Evolutionary conservation across 1,140 invertebrate genomes (phyloP).

Genomic region (Homarus americanus): DNA sequence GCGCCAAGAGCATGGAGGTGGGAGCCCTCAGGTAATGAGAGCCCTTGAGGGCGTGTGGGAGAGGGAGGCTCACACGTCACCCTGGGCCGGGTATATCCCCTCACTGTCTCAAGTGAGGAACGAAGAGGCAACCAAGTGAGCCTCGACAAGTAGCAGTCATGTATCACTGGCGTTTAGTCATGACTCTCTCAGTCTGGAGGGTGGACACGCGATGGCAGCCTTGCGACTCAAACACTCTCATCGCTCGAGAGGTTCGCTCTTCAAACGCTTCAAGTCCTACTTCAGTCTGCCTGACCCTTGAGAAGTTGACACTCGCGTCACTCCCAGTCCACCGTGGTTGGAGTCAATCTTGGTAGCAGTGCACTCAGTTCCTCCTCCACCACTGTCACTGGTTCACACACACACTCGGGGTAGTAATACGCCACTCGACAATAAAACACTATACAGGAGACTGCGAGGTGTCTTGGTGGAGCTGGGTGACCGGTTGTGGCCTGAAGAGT

Average conservation of each 20-base stretch:
- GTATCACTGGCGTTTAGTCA: slow-evolving; percentile 50
- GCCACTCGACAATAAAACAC: background rate
- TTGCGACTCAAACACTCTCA: background rate
- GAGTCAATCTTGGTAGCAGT: background rate
- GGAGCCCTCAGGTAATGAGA: background rate
- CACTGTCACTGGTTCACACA: background rate
- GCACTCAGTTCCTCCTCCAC: background rate
- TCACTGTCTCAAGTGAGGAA: slow-evolving; percentile 50
- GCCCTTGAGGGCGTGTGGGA: background rate
- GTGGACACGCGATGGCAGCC: background rate
- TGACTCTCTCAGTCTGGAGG: background rate
- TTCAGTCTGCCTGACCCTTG: slow-evolving; percentile 45
- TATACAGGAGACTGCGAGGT: background rate
- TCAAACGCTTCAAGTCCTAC: slow-evolving; percentile 60
- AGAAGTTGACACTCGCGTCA: slow-evolving; percentile 8
- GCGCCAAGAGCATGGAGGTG: background rate
- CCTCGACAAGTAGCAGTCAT: slow-evolving; percentile 39
- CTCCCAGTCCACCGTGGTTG: too few species aligned
- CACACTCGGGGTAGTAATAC: background rate
- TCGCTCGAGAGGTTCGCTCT: slow-evolving; percentile 20
- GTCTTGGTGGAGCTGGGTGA: background rate
- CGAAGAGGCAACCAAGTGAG: slow-evolving; percentile 56
- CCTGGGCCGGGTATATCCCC: background rate
- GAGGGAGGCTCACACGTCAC: background rate
- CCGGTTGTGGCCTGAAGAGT: background rate